phyloP scores from a whole-genome alignment of 2,888 invertebrate genomes.

The Heterodera filipjevi region DNA sequence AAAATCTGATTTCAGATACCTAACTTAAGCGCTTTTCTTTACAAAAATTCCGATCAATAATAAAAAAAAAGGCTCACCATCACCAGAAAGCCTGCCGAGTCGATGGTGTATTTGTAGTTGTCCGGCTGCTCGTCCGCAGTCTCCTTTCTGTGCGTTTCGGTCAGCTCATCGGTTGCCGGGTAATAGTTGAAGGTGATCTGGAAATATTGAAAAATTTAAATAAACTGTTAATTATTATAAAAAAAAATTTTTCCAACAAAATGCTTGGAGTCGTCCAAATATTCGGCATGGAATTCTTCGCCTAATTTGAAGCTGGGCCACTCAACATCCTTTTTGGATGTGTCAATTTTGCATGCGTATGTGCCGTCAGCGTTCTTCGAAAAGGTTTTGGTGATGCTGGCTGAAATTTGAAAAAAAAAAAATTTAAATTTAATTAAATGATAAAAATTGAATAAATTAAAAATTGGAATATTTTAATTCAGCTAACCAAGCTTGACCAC shows the following conservation, averaged over 20 bases:
- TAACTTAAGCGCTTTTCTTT: too few relatives aligned
- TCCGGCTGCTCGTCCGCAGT: slow-evolving; percentile 52
- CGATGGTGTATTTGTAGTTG: slow-evolving; percentile 59
- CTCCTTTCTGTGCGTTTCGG: slow-evolving; percentile 41
- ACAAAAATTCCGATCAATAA: too few relatives aligned
- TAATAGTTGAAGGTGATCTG: slow-evolving; percentile 49
- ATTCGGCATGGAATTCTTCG: slow-evolving; percentile 57
- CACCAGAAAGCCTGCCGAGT: slow-evolving; percentile 48
- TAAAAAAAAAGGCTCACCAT: too few relatives aligned
- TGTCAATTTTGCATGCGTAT: slow-evolving; percentile 52
- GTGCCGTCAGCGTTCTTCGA: slow-evolving; percentile 36
- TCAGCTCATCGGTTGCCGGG: slow-evolving; percentile 34
- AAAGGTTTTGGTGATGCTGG: slow-evolving; percentile 43
- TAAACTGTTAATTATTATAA: not conserved
- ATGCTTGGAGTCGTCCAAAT: slow-evolving; percentile 59
- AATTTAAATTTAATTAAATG: not conserved
- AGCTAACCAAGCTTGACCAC: slow-evolving; percentile 45
- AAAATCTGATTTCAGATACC: too few relatives aligned
- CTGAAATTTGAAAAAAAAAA: slow-evolving; percentile 13
- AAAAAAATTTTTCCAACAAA: slow-evolving; percentile 42
- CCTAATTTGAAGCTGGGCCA: slow-evolving; percentile 56
- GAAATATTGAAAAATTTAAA: not conserved
- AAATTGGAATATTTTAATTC: slow-evolving; percentile 14
- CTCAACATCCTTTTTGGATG: slow-evolving; percentile 60
- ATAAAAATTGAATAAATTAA: not conserved